Conservation (phyloP, 2,113 vertebrate genomes). For the Elanoides forficatus region DNA sequence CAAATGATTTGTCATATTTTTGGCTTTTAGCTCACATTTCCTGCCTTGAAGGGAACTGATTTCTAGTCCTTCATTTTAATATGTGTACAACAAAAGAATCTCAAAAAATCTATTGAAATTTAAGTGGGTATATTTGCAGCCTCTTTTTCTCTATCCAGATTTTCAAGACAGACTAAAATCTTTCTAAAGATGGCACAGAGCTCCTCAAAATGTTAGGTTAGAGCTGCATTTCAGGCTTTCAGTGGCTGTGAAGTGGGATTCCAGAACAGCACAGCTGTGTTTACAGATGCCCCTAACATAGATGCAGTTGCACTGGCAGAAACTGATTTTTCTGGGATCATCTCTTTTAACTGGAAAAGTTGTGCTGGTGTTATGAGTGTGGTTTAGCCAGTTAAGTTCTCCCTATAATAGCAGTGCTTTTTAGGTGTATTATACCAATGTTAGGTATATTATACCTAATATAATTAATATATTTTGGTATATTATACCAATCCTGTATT, state of each 20-base stretch:
- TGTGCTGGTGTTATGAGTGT: neutral
- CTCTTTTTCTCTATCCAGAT: neutral
- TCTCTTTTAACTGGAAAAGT: neutral
- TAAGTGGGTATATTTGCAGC: conserved; percentile 11
- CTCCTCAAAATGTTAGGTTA: neutral
- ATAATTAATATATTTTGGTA: neutral
- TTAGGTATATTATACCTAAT: neutral
- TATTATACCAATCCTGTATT: neutral
- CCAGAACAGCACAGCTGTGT: conserved; percentile 36
- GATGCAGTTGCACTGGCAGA: neutral
- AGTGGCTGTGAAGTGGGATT: neutral
- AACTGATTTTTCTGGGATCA: neutral
- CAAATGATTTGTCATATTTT: neutral
- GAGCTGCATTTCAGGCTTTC: neutral
- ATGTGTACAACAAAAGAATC: neutral
- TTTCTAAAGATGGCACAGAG: conserved; percentile 10
- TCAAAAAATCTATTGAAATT: conserved; percentile 20
- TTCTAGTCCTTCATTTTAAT: conserved; percentile 8
- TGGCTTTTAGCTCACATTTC: neutral
- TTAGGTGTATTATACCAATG: neutral
- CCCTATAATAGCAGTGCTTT: neutral
- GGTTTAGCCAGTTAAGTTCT: neutral
- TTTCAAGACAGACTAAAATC: neutral
- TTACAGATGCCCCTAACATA: neutral
- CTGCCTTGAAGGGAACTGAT: neutral